Evolutionary conservation across 2,888 invertebrate genomes (phyloP).

Genomic region (Luperina testacea): DNA sequence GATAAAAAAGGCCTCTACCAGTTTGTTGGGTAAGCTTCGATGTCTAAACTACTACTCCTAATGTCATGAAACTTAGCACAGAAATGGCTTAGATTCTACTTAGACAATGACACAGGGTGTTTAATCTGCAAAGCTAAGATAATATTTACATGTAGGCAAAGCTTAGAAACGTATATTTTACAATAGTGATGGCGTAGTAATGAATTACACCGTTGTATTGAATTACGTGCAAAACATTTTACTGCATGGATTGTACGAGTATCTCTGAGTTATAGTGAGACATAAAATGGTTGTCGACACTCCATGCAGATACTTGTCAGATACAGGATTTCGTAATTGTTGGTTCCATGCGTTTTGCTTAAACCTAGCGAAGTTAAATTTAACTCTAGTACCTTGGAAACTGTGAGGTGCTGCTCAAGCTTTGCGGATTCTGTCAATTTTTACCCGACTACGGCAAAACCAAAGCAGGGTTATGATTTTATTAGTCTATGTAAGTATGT

Average conservation of each 20-base stretch:
- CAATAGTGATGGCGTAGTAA: slow-evolving; percentile 26
- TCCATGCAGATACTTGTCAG: slow-evolving; percentile 16
- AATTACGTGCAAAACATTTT: slow-evolving; percentile 42
- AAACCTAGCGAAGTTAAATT: background rate
- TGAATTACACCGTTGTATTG: slow-evolving; percentile 28
- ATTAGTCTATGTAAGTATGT: background rate
- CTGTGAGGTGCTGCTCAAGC: background rate
- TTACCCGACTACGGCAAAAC: background rate
- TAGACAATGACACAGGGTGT: background rate
- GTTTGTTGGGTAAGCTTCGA: background rate
- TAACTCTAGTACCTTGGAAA: background rate
- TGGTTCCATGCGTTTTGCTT: slow-evolving; percentile 3
- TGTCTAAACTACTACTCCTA: background rate
- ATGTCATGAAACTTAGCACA: background rate
- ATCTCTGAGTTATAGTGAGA: slow-evolving; percentile 44
- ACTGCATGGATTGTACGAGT: slow-evolving; percentile 37
- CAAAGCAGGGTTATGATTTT: background rate
- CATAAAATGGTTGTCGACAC: slow-evolving; percentile 40
- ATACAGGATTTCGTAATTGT: slow-evolving; percentile 28
- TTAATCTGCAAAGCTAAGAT: background rate
- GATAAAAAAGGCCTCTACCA: background rate
- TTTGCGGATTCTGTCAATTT: background rate
- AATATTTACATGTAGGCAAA: slow-evolving; percentile 11
- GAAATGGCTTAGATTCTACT: background rate
- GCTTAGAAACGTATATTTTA: slow-evolving; percentile 8